Percentiles rank a stretch among this genome's conserved stretches.
Conservation (phyloP, 2,888 invertebrate species). For the Choristoneura rosaceana region DNA sequence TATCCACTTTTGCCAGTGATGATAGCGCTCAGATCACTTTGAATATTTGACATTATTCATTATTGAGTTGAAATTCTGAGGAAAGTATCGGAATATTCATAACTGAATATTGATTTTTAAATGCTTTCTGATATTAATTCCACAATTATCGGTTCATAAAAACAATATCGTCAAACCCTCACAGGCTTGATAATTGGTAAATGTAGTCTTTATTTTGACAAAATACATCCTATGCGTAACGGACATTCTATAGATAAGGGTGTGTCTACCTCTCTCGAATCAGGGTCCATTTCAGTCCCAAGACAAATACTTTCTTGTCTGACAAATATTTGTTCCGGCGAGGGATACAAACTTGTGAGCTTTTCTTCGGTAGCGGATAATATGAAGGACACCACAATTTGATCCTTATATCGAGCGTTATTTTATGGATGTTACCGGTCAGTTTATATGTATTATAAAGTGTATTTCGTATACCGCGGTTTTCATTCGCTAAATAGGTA, state of each 20-base stretch:
- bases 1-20: conserved; percentile 43
- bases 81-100: conserved; percentile 14
- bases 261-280: conserved; percentile 11
- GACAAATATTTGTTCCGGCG: conserved; percentile 40
- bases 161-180: not conserved
- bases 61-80: conserved; percentile 18
- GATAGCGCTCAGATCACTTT: conserved; percentile 14
- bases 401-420: conserved; percentile 17
- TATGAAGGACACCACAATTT: conserved; percentile 22
- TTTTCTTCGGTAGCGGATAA: conserved; percentile 26
- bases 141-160: not conserved
- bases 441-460: not conserved
- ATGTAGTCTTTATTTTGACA: not conserved
- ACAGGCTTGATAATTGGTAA: not conserved
- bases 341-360: conserved; percentile 30
- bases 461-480: not conserved
- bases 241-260: conserved; percentile 3
- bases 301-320: conserved; percentile 38
- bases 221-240: not conserved
- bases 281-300: conserved; percentile 27
- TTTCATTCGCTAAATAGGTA: no score
- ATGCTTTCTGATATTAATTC: not conserved
- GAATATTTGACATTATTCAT: conserved; percentile 31
- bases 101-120: conserved; percentile 8
- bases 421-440: conserved; percentile 5